phyloP scores from a whole-genome alignment of 2,888 invertebrate species.

The Tetramorium bicarinatum region DNA sequence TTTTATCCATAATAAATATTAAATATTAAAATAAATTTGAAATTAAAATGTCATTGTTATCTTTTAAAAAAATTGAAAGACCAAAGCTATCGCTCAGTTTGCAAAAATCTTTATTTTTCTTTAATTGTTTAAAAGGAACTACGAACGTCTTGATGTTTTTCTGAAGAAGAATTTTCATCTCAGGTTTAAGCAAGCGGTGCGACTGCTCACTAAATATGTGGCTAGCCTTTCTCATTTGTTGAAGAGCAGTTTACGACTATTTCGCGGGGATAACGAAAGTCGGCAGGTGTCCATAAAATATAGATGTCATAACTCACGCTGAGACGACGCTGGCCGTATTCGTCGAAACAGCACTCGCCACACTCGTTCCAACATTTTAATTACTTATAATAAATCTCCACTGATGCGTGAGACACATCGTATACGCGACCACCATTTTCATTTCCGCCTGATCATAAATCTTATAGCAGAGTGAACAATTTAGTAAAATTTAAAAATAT shows the following conservation, averaged over 20 bases:
- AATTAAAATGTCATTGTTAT: background rate
- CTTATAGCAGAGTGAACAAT: background rate
- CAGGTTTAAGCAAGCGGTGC: slow-evolving; percentile 4
- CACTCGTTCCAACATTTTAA: slow-evolving; percentile 24
- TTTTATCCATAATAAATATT: too few relatives aligned
- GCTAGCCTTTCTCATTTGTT: background rate
- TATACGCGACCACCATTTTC: background rate
- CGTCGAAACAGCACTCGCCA: background rate
- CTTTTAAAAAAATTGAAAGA: background rate
- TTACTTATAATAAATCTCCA: slow-evolving; percentile 26
- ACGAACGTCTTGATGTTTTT: background rate
- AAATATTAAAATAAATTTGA: background rate
- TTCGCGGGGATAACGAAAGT: slow-evolving; percentile 9
- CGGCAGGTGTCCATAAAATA: slow-evolving; percentile 23
- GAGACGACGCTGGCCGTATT: background rate
- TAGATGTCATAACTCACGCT: background rate
- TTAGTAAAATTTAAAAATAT: slow-evolving; percentile 1
- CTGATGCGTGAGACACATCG: background rate
- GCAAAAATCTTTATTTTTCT: background rate
- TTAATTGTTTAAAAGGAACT: background rate
- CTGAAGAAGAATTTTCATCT: background rate
- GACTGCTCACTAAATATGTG: slow-evolving; percentile 7
- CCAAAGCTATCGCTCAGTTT: background rate
- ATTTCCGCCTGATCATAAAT: background rate
- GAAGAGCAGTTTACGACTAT: slow-evolving; percentile 26